Conservation (phyloP, 2,113 vertebrate species). For the Symphodus melops region DNA sequence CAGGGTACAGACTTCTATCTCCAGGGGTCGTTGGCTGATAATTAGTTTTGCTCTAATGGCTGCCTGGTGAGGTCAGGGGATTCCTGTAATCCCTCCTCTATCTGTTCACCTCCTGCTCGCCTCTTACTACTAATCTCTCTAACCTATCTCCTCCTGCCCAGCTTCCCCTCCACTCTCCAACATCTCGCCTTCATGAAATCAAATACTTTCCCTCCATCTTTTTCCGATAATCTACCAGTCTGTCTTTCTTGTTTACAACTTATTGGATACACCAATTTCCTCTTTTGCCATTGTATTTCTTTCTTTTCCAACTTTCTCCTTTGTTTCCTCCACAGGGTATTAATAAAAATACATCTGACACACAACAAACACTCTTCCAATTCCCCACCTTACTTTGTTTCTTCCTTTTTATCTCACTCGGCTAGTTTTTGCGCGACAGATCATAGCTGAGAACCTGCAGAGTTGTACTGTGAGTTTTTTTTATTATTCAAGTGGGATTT, state of each 20-base stretch:
- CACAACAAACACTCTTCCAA: conserved; percentile 26
- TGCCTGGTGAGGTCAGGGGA: conserved; percentile 77
- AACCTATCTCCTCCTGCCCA: conserved; percentile 73
- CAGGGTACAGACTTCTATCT: conserved; percentile 68
- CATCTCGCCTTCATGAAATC: conserved; percentile 60
- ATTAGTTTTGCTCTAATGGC: conserved; percentile 84
- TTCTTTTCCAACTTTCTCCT: conserved; percentile 16
- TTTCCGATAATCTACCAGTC: not conserved
- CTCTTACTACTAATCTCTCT: conserved; percentile 80
- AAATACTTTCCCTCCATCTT: conserved; percentile 26
- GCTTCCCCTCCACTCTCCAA: conserved; percentile 41
- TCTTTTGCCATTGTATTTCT: not conserved
- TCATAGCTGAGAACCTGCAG: conserved; percentile 53
- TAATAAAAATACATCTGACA: conserved; percentile 40
- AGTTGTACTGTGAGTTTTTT: conserved; percentile 48
- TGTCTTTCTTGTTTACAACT: conserved; percentile 22
- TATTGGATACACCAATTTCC: conserved; percentile 5
- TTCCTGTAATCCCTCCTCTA: conserved; percentile 82
- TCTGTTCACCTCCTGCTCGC: conserved; percentile 77
- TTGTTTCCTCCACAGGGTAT: conserved; percentile 7
- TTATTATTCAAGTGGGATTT: conserved; percentile 67
- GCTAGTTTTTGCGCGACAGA: conserved; percentile 23
- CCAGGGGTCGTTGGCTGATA: conserved; percentile 74
- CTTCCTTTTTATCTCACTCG: conserved; percentile 17
- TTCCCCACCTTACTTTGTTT: conserved; percentile 27